Conservation (phyloP, 2,113 vertebrate species). For the Paramormyrops kingsleyae region DNA sequence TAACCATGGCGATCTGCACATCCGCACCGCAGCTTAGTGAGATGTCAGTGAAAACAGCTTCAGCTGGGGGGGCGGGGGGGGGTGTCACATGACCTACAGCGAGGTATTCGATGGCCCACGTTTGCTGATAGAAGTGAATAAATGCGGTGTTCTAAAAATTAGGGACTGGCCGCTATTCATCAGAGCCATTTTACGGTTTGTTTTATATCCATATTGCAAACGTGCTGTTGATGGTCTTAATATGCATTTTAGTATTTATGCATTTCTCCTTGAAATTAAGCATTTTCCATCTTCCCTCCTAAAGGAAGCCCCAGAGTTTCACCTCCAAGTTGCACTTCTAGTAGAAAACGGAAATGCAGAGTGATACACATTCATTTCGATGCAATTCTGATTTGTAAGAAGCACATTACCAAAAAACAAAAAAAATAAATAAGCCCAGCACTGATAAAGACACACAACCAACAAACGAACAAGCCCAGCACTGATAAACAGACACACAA, state of each 20-base stretch:
- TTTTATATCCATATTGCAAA: not conserved
- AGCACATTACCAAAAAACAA: not conserved
- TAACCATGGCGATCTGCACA: conserved; percentile 28
- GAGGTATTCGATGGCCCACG: not conserved
- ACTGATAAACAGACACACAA: no score
- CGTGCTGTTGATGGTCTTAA: not conserved
- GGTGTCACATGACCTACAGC: not conserved
- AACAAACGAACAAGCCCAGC: no score
- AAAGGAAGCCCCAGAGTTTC: not conserved
- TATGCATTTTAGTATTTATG: not conserved
- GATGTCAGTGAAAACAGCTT: not conserved
- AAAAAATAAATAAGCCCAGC: not conserved
- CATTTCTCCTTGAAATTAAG: not conserved
- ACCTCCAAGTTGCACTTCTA: not conserved
- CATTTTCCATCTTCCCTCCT: not conserved
- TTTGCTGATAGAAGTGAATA: not conserved
- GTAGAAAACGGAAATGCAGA: not conserved
- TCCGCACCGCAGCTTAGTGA: not conserved
- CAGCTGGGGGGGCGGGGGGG: not conserved
- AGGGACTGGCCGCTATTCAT: not conserved
- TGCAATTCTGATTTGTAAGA: not conserved
- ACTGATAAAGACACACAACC: no score
- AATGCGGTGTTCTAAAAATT: not conserved
- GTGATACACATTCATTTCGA: not conserved
- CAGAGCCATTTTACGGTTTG: not conserved